A percentile compares a stretch with the other conserved stretches of the same genome.
Conservation (phyloP, 2,797 vertebrate species). For the Diplodus sargus region DNA sequence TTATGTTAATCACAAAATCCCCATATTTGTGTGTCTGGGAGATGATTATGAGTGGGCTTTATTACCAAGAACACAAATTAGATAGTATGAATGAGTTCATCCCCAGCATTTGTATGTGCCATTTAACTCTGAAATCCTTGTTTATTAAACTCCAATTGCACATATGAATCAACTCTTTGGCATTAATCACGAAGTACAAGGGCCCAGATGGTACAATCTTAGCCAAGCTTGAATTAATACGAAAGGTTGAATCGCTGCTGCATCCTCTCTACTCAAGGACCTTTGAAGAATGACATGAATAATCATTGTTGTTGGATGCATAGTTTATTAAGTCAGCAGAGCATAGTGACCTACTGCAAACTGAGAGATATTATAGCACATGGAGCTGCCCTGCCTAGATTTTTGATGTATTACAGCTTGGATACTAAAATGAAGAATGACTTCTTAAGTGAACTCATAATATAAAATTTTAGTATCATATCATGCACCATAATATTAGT, state of each 20-base stretch:
- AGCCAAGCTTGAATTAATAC: constrained; percentile 99
- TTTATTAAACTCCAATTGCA: constrained; percentile 96
- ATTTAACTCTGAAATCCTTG: constrained; percentile 99
- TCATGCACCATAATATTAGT: constrained; percentile 43
- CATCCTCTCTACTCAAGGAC: constrained; percentile 94
- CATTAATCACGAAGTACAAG: constrained; percentile 99
- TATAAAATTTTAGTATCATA: constrained; percentile 52
- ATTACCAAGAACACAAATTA: constrained; percentile 97
- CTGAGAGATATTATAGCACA: constrained; percentile 73
- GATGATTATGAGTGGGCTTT: constrained; percentile 95
- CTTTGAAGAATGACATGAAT: constrained; percentile 99
- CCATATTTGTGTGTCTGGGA: constrained; percentile 93
- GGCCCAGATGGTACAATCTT: constrained; percentile 99
- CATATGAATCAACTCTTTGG: constrained; percentile 98
- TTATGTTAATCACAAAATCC: constrained; percentile 98
- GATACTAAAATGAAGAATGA: constrained; percentile 63
- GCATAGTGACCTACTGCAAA: constrained; percentile 81
- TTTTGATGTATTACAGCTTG: constrained; percentile 68
- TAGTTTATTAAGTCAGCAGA: constrained; percentile 83
- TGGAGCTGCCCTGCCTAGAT: constrained; percentile 60
- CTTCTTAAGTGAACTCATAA: constrained; percentile 44
- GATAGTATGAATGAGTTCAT: constrained; percentile 96
- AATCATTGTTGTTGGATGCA: constrained; percentile 95
- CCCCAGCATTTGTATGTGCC: constrained; percentile 97
- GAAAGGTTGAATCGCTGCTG: constrained; percentile 96